These are phyloP conservation scores for Drosophila lacertosa DNA, from an alignment of 1,140 invertebrate genomes.

Conservation along the genomic window DNA sequence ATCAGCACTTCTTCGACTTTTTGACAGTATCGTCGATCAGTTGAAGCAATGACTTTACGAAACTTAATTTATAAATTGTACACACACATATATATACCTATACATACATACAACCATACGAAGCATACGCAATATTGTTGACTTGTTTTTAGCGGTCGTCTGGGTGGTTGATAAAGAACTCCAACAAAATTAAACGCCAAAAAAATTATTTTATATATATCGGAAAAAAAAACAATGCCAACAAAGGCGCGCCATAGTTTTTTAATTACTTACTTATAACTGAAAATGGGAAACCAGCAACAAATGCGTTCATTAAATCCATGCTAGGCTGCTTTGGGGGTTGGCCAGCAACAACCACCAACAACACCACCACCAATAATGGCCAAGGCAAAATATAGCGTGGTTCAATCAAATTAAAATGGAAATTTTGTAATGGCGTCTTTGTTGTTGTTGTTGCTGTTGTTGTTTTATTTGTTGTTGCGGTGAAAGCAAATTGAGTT, in stretches of 20 bases:
- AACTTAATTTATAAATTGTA: conserved; percentile 75
- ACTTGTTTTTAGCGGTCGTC: conserved; percentile 51
- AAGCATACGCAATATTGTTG: too few species aligned
- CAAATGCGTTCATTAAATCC: conserved; percentile 33
- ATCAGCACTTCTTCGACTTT: conserved; percentile 61
- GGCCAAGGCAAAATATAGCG: conserved; percentile 55
- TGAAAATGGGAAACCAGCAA: conserved; percentile 29
- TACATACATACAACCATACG: conserved; percentile 30
- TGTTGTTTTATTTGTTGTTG: not conserved
- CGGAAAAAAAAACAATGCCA: conserved; percentile 27
- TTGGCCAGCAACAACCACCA: conserved; percentile 7
- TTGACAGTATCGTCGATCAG: conserved; percentile 75
- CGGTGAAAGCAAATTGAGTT: conserved; percentile 68
- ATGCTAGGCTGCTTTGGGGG: not conserved
- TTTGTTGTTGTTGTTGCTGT: conserved; percentile 26
- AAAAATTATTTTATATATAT: too few species aligned
- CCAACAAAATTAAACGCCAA: conserved; percentile 51
- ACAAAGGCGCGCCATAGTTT: conserved; percentile 73
- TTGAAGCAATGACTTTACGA: conserved; percentile 53
- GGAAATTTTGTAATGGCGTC: conserved; percentile 45
- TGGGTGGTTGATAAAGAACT: conserved; percentile 38
- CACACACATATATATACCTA: conserved; percentile 14
- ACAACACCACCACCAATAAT: conserved; percentile 29
- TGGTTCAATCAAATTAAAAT: conserved; percentile 77
- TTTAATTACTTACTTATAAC: conserved; percentile 64